These are phyloP conservation scores for Sciurus niger DNA, from an alignment of 2,113 vertebrate genomes.

Conservation along the genomic window DNA sequence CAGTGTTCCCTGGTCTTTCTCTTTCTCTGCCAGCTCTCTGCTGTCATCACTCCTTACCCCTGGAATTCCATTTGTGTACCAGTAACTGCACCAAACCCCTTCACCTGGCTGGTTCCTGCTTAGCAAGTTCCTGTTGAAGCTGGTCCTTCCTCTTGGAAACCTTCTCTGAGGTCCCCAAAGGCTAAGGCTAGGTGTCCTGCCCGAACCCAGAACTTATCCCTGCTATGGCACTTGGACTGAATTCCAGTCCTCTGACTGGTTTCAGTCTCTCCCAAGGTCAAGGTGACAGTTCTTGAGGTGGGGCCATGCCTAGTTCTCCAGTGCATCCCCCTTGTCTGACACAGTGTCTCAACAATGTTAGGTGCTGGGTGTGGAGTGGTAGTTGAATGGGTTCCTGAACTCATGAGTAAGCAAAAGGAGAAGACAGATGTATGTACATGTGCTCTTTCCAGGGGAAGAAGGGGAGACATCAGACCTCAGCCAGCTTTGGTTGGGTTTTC, in stretches of 20 bases:
- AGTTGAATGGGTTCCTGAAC: no score
- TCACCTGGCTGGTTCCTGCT: neutral
- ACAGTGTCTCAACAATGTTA: no score
- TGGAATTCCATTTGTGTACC: neutral
- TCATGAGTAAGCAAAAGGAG: neutral
- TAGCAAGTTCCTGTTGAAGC: neutral
- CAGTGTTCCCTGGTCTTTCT: neutral
- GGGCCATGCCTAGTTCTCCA: neutral
- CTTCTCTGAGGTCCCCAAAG: neutral
- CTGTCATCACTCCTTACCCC: neutral
- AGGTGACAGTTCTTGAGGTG: neutral
- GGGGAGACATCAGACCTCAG: neutral
- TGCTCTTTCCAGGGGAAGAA: neutral
- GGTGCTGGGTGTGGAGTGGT: no score
- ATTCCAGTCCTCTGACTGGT: neutral
- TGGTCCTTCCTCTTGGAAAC: neutral
- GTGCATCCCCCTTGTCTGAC: neutral
- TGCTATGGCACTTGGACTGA: neutral
- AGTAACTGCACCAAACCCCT: neutral
- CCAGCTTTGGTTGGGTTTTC: neutral
- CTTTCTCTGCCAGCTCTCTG: neutral
- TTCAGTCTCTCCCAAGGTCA: neutral
- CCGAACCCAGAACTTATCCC: neutral
- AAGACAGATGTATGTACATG: neutral
- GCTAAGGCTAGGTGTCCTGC: neutral